These are phyloP conservation scores for Myopa tessellatipennis DNA, from an alignment of 2,888 invertebrate genomes.

Conservation along the genomic window DNA sequence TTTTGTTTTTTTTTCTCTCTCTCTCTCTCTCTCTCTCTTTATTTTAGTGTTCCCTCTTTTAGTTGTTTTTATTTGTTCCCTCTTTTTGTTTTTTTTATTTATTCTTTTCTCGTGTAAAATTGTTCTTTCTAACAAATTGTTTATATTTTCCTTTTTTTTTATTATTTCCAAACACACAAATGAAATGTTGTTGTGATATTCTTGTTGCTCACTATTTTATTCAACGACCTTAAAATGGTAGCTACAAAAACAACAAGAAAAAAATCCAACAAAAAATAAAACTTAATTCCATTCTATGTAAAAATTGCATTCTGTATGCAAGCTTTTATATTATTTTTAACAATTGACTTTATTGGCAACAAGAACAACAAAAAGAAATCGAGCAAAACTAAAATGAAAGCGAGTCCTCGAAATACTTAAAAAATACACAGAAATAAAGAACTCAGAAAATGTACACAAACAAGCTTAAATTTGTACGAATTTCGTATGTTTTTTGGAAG, in stretches of 20 bases:
- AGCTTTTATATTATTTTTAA: constrained; percentile 13
- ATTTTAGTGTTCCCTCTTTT: no score
- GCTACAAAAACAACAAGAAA: constrained; percentile 19
- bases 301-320: constrained; percentile 5
- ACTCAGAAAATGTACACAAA: not conserved
- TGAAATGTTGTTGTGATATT: not conserved
- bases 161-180: no score
- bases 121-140: no score
- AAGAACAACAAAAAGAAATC: not conserved
- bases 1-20: no score
- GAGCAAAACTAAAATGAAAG: no score
- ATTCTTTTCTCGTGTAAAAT: no score
- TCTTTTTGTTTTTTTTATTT: no score
- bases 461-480: not conserved
- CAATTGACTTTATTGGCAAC: not conserved
- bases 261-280: constrained; percentile 9
- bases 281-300: not conserved
- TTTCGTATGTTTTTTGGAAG: not conserved
- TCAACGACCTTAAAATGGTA: constrained; percentile 34
- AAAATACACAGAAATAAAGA: no score
- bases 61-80: no score
- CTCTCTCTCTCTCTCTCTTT: no score
- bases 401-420: no score
- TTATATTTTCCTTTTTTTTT: no score
- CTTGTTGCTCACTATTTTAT: constrained; percentile 12